Conservation (phyloP, 1,140 invertebrate genomes). For the Ips nitidus region DNA sequence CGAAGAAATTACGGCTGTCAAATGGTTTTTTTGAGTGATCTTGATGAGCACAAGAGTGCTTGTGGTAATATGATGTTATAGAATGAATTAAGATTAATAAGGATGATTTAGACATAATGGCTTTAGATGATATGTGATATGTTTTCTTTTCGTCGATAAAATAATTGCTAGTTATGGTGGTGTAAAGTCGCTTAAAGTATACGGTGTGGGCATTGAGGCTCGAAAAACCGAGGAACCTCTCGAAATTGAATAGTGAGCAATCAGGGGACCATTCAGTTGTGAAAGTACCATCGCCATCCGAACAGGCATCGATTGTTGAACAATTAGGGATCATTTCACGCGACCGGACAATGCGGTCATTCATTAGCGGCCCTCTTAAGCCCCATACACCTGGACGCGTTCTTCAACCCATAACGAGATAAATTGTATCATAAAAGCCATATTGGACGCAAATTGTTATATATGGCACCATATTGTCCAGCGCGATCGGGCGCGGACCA, state of each 20-base stretch:
- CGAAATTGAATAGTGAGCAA: constrained; percentile 32
- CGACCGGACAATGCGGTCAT: constrained; percentile 46
- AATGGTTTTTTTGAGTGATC: too few species aligned
- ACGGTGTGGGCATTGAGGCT: not conserved
- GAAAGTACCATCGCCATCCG: constrained; percentile 41
- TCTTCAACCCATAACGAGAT: constrained; percentile 2
- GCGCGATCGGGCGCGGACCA: not conserved
- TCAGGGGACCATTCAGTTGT: constrained; percentile 44
- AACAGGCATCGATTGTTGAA: constrained; percentile 45
- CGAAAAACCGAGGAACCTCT: not conserved
- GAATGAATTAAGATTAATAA: too few species aligned
- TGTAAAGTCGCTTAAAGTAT: not conserved
- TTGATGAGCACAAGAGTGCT: too few species aligned
- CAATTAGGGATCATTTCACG: constrained; percentile 52
- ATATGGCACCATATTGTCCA: not conserved
- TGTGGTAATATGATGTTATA: too few species aligned
- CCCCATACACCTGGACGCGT: constrained; percentile 25
- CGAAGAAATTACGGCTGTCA: too few species aligned
- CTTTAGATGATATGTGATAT: constrained; percentile 21
- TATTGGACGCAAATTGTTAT: constrained; percentile 5
- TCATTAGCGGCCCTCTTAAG: constrained; percentile 45
- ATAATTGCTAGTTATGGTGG: constrained; percentile 8
- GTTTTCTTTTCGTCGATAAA: constrained; percentile 10
- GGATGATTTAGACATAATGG: constrained; percentile 25
- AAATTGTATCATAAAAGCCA: constrained; percentile 1